A percentile compares a stretch with the other conserved stretches of the same genome.
Conservation (phyloP, 1,140 invertebrate species). For the Caenorhabditis remanei region DNA sequence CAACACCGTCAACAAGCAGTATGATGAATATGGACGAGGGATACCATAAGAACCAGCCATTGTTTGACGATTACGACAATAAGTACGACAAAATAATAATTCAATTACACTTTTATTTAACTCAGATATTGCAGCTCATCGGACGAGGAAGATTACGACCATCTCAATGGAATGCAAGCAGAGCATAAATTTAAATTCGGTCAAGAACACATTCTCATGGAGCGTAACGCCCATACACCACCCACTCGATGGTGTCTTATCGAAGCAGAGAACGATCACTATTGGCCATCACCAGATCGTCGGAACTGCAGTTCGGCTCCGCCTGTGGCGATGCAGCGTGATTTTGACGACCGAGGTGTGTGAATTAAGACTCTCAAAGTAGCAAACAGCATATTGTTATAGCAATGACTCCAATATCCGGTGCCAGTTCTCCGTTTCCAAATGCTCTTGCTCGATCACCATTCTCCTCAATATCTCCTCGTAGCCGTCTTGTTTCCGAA, state of each 20-base stretch:
- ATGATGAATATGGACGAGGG: conserved; percentile 33
- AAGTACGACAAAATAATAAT: not conserved
- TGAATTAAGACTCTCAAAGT: not conserved
- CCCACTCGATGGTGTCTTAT: conserved; percentile 74
- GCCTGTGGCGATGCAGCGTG: conserved; percentile 63
- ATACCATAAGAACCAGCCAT: not conserved
- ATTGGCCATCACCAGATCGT: conserved; percentile 71
- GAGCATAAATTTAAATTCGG: conserved; percentile 46
- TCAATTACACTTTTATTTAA: not conserved
- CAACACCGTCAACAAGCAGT: conserved; percentile 15
- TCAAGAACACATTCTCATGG: conserved; percentile 74
- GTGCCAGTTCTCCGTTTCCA: not conserved
- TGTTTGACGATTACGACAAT: conserved; percentile 34
- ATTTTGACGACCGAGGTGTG: conserved; percentile 47
- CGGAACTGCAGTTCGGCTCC: conserved; percentile 74
- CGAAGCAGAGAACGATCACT: conserved; percentile 45
- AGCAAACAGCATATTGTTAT: not conserved
- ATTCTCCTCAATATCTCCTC: not conserved
- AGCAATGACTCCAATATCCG: conserved; percentile 9
- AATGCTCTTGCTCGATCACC: not conserved
- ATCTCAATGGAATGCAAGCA: conserved; percentile 14
- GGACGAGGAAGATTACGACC: conserved; percentile 31
- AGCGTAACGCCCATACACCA: conserved; percentile 74
- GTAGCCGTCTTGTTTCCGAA: not conserved
- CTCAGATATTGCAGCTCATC: not conserved